Base-by-base conservation (phyloP, 2,797 vertebrate species). In the Notoglanidium macrostoma region DNA sequence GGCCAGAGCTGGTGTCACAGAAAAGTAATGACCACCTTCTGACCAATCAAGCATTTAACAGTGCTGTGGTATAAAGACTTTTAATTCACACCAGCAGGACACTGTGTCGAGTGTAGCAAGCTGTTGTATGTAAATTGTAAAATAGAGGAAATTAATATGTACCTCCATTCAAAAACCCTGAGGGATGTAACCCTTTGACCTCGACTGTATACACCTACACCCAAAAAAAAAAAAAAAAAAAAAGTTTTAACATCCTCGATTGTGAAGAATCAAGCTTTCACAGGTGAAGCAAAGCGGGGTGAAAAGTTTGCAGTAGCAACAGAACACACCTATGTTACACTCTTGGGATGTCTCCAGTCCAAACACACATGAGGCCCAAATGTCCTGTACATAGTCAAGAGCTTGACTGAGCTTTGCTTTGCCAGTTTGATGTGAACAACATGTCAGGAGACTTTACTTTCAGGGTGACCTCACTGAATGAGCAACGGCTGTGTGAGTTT, bases 381-480 rank as follows among this genome's bases (percentile, higher is more conserved):
- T 76, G 54, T 59, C 86, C 57, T 76, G 54, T 55, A 40, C 49
- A 55, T 74, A 63, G 54, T 86, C 85, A 32, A 55, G 1, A 49
- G 32, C 35, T 67, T 21, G 85, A 29, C 63, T 65, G 65, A 86
- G 44, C 40, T 77, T 78, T 88, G 61, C 59, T 76, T 55, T 63
- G 85, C 79, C 84, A 78, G 87, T 84, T 63, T 65, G 79, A 83
- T 73, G 79, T 84, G 81, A 78, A 87, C 84, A 89, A 57, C 87
- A 86, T 87, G 59, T 70, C 85, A 59, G 83, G 84, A 86, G 79
- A 87, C 84, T 84, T n/a, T 87, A 59, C 74, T 59, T 79, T 85
- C 21, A 46, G 54, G 49, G 40, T 88, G 83, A 70, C 83, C 83
- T 85, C 54, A 61, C 76, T 35, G 65, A 85, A 72, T 81, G 67